Conservation (phyloP, 2,113 vertebrate species). For the Typhlomys cinereus region DNA sequence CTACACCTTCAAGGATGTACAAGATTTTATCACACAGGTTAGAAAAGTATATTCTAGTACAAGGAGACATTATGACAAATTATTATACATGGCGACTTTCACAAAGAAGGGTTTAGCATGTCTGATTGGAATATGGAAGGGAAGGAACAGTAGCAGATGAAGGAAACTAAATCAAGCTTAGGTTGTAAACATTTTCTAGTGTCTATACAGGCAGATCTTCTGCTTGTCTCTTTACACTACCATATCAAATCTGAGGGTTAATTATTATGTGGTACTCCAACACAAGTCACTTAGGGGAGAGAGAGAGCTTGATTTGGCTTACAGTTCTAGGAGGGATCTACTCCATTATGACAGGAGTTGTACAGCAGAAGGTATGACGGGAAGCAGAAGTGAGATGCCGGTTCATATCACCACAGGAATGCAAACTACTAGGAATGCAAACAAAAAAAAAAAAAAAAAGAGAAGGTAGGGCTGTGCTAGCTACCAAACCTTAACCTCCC, state of each 20-base stretch:
- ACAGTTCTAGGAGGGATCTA: too few relatives aligned
- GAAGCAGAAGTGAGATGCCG: too few relatives aligned
- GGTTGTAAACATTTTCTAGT: background rate
- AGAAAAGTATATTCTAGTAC: background rate
- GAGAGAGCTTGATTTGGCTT: too few relatives aligned
- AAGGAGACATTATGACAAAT: background rate
- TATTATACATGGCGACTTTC: background rate
- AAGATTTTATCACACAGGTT: background rate
- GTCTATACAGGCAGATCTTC: background rate
- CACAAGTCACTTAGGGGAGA: too few relatives aligned
- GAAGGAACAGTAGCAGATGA: background rate
- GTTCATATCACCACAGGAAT: too few relatives aligned
- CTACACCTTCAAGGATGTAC: background rate
- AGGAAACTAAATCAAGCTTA: background rate
- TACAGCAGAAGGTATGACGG: too few relatives aligned
- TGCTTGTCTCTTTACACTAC: background rate
- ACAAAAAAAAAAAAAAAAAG: too few relatives aligned
- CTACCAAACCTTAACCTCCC: too few relatives aligned
- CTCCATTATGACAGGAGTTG: too few relatives aligned
- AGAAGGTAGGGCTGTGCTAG: too few relatives aligned
- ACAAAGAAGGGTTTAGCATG: background rate
- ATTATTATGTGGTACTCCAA: too few relatives aligned
- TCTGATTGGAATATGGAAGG: background rate
- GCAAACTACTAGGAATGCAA: too few relatives aligned
- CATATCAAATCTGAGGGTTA: background rate